Conservation (phyloP, 1,140 invertebrate species). For the Mamestra configurata region DNA sequence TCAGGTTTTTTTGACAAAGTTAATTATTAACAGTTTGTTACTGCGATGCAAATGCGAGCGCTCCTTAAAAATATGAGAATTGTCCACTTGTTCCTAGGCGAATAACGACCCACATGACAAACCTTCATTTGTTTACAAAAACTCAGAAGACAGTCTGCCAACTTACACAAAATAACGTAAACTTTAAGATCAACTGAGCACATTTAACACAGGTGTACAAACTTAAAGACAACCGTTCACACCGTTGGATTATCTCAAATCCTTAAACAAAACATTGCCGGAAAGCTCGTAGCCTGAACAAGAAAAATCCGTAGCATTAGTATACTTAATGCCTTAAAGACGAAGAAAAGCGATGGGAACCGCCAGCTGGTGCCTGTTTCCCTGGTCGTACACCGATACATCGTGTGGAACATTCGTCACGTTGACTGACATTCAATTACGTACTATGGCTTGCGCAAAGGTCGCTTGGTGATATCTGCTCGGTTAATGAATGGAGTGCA, state of each 20-base stretch:
- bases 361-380: not conserved
- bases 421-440: conserved; percentile 44
- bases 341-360: conserved; percentile 20
- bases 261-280: conserved; percentile 17
- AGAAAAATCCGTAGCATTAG: conserved; percentile 24
- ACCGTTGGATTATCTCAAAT: conserved; percentile 1
- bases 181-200: too few relatives aligned
- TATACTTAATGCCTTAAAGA: conserved; percentile 27
- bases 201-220: not conserved
- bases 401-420: conserved; percentile 16
- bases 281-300: not conserved
- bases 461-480: too few relatives aligned
- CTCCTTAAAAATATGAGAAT: too few relatives aligned
- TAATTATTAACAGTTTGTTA: too few relatives aligned
- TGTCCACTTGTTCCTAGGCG: too few relatives aligned
- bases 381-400: not conserved
- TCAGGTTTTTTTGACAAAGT: too few relatives aligned
- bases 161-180: too few relatives aligned
- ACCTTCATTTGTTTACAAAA: not conserved
- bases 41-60: too few relatives aligned
- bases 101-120: not conserved
- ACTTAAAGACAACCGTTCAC: not conserved
- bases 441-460: not conserved
- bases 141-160: too few relatives aligned
- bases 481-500: conserved; percentile 33